Percentiles rank a stretch among this genome's conserved stretches.
Evolutionary conservation across 2,888 invertebrate species (phyloP).

Genomic region (Platycnemis pennipes): DNA sequence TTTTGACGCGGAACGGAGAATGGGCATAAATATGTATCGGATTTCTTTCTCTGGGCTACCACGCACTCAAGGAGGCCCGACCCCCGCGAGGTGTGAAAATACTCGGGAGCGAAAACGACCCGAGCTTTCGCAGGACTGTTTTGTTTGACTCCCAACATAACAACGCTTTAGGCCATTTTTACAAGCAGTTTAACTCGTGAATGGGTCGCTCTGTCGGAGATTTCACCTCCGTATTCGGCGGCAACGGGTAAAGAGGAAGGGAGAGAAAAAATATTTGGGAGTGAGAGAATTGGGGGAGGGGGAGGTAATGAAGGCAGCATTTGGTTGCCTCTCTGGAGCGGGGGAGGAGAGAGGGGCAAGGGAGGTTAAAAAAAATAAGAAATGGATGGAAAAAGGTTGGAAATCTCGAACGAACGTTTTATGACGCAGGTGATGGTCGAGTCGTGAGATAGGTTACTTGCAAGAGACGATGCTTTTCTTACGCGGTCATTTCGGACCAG

Average conservation of each 20-base stretch:
- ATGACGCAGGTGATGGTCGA: neutral
- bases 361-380: neutral
- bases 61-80: neutral
- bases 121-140: neutral
- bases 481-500: neutral
- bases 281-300: neutral
- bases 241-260: neutral
- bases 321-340: too few relatives aligned
- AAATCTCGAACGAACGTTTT: constrained; percentile 14
- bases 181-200: constrained; percentile 49
- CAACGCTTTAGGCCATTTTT: constrained; percentile 5
- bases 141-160: neutral
- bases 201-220: neutral
- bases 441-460: neutral
- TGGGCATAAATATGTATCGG: constrained; percentile 27
- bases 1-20: constrained; percentile 21
- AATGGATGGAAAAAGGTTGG: neutral
- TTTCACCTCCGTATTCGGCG: constrained; percentile 13
- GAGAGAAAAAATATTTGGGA: neutral
- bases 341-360: neutral
- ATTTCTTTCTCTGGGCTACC: constrained; percentile 9
- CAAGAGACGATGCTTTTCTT: neutral
- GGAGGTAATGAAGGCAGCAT: neutral
- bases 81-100: constrained; percentile 26
- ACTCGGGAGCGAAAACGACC: constrained; percentile 13